phyloP scores from a whole-genome alignment of 2,888 invertebrate genomes.

The Laspeyria flexula region DNA sequence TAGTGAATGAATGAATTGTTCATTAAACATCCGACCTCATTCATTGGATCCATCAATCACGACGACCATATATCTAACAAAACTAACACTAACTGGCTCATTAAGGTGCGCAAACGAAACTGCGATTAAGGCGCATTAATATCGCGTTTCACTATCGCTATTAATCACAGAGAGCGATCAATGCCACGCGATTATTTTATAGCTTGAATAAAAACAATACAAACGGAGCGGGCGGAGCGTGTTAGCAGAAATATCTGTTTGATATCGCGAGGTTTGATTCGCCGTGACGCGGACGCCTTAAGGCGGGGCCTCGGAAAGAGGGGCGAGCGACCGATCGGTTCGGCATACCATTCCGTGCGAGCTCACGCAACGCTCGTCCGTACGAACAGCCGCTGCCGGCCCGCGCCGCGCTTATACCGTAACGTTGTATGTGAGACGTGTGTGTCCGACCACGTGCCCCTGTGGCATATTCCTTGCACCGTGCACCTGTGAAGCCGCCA shows the following conservation, averaged over 20 bases:
- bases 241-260: constrained; percentile 80
- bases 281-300: constrained; percentile 79
- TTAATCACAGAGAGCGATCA: constrained; percentile 64
- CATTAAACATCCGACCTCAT: constrained; percentile 39
- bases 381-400: constrained; percentile 61
- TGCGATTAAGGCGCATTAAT: constrained; percentile 47
- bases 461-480: constrained; percentile 65
- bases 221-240: constrained; percentile 77
- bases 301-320: constrained; percentile 74
- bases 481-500: constrained; percentile 83
- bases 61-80: constrained; percentile 27
- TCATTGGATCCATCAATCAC: constrained; percentile 42
- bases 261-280: constrained; percentile 82
- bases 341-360: constrained; percentile 74
- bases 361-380: constrained; percentile 47
- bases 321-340: constrained; percentile 55
- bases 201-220: constrained; percentile 82
- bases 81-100: constrained; percentile 49
- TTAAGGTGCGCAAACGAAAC: constrained; percentile 49
- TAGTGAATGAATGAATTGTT: constrained; percentile 35
- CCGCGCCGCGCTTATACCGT: constrained; percentile 37
- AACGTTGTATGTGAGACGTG: constrained; percentile 65
- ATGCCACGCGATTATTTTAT: constrained; percentile 77
- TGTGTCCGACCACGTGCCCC: constrained; percentile 66
- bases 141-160: constrained; percentile 57